phyloP scores from a whole-genome alignment of 2,113 vertebrate species.

The Hepsetus odoe region DNA sequence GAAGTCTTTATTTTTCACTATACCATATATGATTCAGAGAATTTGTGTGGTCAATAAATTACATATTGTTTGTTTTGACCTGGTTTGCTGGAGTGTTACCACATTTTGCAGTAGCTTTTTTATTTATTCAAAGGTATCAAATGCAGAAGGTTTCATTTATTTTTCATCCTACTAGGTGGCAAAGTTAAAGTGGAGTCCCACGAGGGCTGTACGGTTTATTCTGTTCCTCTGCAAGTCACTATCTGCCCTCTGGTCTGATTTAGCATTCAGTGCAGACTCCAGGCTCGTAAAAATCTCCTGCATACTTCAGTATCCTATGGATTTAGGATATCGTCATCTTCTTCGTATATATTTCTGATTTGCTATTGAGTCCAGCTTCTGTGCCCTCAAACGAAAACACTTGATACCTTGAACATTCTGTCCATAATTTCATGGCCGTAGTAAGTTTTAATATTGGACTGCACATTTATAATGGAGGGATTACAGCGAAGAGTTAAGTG shows the following conservation, averaged over 20 bases:
- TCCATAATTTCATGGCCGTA: constrained; percentile 40
- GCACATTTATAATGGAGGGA: constrained; percentile 46
- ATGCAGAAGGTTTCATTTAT: neutral
- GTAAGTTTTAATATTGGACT: constrained; percentile 41
- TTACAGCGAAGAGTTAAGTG: constrained; percentile 43
- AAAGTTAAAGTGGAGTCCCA: constrained; percentile 1
- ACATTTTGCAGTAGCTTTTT: neutral
- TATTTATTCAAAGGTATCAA: constrained; percentile 6
- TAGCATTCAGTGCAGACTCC: neutral
- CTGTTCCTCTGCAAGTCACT: neutral
- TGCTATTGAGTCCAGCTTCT: constrained; percentile 33
- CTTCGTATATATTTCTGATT: constrained; percentile 44
- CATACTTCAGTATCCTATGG: neutral
- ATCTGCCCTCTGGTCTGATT: neutral
- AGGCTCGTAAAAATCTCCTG: neutral
- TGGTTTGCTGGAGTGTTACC: constrained; percentile 7
- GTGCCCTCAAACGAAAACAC: constrained; percentile 28
- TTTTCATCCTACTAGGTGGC: neutral
- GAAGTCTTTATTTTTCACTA: constrained; percentile 11
- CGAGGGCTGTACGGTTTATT: neutral
- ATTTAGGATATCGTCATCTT: constrained; percentile 27
- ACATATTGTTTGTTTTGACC: constrained; percentile 30
- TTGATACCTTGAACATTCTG: constrained; percentile 21
- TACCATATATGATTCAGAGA: constrained; percentile 10
- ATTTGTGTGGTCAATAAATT: constrained; percentile 43